Evolutionary conservation across 2,888 invertebrate genomes (phyloP).

Genomic region (Diaphora mendica): DNA sequence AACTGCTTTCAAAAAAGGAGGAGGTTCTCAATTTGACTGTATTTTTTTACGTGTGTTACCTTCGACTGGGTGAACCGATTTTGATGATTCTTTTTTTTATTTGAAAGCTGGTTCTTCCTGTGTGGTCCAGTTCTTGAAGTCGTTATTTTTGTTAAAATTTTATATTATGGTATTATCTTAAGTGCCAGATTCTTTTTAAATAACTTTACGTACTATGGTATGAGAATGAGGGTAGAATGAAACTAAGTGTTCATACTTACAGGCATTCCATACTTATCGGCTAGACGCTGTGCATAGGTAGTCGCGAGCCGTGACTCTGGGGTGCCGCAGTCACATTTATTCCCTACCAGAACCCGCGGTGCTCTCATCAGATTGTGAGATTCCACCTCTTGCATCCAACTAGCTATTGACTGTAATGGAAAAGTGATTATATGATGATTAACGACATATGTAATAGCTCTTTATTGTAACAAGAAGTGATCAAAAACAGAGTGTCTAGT

Average conservation of each 20-base stretch:
- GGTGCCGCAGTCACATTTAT: constrained; percentile 91
- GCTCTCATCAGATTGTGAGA: constrained; percentile 88
- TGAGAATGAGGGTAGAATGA: too few species aligned
- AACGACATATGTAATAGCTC: neutral
- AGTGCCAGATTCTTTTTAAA: too few species aligned
- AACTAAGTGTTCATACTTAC: constrained; percentile 65
- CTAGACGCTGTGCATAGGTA: constrained; percentile 90
- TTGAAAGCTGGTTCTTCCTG: too few species aligned
- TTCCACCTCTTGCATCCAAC: constrained; percentile 92
- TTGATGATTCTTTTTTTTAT: too few species aligned
- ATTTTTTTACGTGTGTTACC: too few species aligned
- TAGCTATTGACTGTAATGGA: constrained; percentile 84
- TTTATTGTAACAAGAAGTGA: neutral
- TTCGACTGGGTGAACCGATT: too few species aligned
- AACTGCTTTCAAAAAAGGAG: too few species aligned
- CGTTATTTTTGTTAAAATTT: too few species aligned
- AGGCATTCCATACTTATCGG: constrained; percentile 91
- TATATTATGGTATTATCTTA: too few species aligned
- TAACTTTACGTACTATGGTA: too few species aligned
- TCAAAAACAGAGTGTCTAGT: neutral
- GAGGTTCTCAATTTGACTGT: too few species aligned
- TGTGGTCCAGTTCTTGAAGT: too few species aligned
- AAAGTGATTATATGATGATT: neutral
- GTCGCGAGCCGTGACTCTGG: constrained; percentile 88
- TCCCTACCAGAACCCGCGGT: constrained; percentile 92